Evolutionary conservation across 1,140 invertebrate genomes (phyloP).

Genomic region (Bactericera cockerelli): DNA sequence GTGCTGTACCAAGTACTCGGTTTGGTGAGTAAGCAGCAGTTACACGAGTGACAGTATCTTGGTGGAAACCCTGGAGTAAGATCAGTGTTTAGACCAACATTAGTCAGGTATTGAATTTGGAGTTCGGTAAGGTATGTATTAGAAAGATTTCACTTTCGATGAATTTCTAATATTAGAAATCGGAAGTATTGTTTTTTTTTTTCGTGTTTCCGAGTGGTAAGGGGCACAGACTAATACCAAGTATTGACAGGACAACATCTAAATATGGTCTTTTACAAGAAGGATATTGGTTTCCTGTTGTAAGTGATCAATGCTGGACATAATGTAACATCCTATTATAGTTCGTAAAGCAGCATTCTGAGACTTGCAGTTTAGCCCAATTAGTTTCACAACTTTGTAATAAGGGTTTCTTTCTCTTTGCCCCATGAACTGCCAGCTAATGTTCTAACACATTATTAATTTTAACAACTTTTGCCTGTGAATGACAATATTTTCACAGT

Average conservation of each 20-base stretch:
- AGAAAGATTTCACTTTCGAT: background rate
- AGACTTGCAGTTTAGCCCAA: background rate
- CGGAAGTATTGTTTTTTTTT: no score
- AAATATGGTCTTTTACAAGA: background rate
- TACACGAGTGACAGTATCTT: background rate
- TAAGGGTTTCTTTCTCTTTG: no score
- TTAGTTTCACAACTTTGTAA: slow-evolving; percentile 26
- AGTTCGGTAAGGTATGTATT: background rate
- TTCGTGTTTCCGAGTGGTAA: background rate
- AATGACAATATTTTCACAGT: no score
- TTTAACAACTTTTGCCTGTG: no score
- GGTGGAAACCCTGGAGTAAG: background rate
- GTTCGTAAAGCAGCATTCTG: background rate
- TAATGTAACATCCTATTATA: background rate
- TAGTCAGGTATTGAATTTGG: background rate
- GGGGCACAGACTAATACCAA: background rate
- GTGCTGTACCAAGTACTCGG: background rate
- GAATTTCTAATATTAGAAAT: no score
- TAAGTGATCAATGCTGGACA: background rate
- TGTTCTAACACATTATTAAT: no score
- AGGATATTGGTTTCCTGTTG: background rate
- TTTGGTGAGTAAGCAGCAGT: background rate
- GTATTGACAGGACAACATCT: background rate
- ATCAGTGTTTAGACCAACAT: background rate
- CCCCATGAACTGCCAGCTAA: no score